Evolutionary conservation across 2,797 vertebrate genomes (phyloP).

Genomic region (Acanthurus tractus): DNA sequence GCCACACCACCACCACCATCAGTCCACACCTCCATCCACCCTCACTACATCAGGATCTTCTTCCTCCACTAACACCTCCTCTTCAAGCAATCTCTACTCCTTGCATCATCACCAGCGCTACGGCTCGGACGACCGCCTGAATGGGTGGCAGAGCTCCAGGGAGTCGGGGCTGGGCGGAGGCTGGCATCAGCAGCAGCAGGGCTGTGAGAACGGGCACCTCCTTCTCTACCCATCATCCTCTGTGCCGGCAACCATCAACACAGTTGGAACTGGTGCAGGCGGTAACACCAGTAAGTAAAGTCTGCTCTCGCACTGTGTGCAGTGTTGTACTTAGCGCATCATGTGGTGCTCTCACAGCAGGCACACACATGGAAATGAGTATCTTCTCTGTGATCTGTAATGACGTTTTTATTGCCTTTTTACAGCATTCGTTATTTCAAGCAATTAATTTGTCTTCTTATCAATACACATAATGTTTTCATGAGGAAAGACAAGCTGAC

Average conservation of each 20-base stretch:
- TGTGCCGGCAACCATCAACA: constrained; percentile 96
- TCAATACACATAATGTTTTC: too few relatives aligned
- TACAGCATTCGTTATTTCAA: too few relatives aligned
- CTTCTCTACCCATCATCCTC: constrained; percentile 96
- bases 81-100: constrained; percentile 88
- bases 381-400: too few relatives aligned
- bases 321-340: neutral
- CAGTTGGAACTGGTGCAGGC: constrained; percentile 91
- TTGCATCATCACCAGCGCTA: constrained; percentile 94
- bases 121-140: constrained; percentile 97
- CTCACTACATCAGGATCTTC: constrained; percentile 76
- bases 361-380: too few relatives aligned
- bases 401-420: too few relatives aligned
- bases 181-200: constrained; percentile 93
- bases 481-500: too few relatives aligned
- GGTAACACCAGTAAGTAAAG: constrained; percentile 91
- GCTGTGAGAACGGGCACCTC: constrained; percentile 95
- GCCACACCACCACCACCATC: constrained; percentile 71
- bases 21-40: constrained; percentile 79
- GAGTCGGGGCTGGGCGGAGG: constrained; percentile 92
- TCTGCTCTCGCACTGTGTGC: neutral
- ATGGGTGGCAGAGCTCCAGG: constrained; percentile 96
- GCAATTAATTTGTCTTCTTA: too few relatives aligned
- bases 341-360: neutral
- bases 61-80: constrained; percentile 74